Evolutionary conservation across 2,113 vertebrate genomes (phyloP), one percentile per base, ranked within the genome.

Genomic region (Callipepla squamata): DNA sequence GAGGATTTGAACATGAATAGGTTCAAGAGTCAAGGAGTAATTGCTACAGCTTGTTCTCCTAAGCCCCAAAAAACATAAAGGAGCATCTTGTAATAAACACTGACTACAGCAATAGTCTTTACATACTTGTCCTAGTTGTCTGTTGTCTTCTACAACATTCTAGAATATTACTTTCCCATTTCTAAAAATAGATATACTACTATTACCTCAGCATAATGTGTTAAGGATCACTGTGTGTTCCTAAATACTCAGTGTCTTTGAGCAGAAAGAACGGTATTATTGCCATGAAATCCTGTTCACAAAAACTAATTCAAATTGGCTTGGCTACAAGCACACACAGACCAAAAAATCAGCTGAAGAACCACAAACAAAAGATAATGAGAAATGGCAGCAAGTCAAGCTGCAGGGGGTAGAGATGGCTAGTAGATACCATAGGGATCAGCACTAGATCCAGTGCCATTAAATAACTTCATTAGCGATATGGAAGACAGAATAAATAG

Each of bases 401-500:
- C 80, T 85, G 68, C 36, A 83, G 59, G 78, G 62, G 44, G 65
- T 68, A 70, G 36, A 58, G 40, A 67, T 3, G 11, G 55, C 63
- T 82, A 63, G 72, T 47, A 90, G 66, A 65, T 90, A 89, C 72
- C 57, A 80, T 0, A 94, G 19, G 21, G 74, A 92, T 79, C 77
- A 80, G 66, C 53, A 79, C 82, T 80, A 82, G 63, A 82, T 80
- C 47, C 66, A 87, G 63, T 61, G n/a, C 66, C 58, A 67, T 92
- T 88, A 92, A 94, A 87, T 78, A 96, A 92, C 70, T 82, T 90
- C 47, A 47, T 90, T 94, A 95, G 75, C 58, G 40, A 89, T 59
- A 61, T 80, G 72, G 47, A 94, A 92, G 11, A 86, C 47, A 67
- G 26, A 88, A 3, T 17, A 94, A 87, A 28, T 50, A 92, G 65